Percentiles rank a stretch among this genome's conserved stretches.
Conservation (phyloP, 2,113 vertebrate species). For the Pica pica region DNA sequence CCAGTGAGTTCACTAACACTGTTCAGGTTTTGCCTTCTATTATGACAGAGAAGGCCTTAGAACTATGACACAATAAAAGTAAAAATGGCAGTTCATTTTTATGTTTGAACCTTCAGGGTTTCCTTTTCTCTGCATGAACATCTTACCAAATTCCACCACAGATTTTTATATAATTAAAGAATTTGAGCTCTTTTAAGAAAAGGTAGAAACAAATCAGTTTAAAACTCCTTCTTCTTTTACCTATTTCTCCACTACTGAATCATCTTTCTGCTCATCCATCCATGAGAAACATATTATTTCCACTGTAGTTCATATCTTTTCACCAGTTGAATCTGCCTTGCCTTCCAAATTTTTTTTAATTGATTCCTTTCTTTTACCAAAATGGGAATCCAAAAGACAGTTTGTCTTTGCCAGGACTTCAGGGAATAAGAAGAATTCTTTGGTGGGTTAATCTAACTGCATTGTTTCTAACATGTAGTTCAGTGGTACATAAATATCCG, state of each 20-base stretch:
- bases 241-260: background rate
- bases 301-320: background rate
- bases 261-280: background rate
- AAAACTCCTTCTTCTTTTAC: background rate
- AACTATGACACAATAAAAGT: background rate
- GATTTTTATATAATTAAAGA: background rate
- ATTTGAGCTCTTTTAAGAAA: background rate
- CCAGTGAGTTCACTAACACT: background rate
- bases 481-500: background rate
- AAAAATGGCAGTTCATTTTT: background rate
- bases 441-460: background rate
- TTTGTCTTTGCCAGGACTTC: background rate
- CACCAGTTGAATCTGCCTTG: accelerated
- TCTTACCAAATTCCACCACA: background rate
- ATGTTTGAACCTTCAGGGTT: background rate
- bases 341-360: background rate
- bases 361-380: background rate
- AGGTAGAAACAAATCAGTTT: background rate
- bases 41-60: background rate
- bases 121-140: background rate
- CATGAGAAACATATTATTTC: background rate
- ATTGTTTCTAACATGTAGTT: background rate
- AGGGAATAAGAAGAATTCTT: background rate
- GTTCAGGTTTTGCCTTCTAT: background rate
- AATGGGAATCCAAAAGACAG: background rate